These are phyloP conservation scores for Orchestes rusci DNA, from an alignment of 2,888 invertebrate genomes.

Conservation along the genomic window DNA sequence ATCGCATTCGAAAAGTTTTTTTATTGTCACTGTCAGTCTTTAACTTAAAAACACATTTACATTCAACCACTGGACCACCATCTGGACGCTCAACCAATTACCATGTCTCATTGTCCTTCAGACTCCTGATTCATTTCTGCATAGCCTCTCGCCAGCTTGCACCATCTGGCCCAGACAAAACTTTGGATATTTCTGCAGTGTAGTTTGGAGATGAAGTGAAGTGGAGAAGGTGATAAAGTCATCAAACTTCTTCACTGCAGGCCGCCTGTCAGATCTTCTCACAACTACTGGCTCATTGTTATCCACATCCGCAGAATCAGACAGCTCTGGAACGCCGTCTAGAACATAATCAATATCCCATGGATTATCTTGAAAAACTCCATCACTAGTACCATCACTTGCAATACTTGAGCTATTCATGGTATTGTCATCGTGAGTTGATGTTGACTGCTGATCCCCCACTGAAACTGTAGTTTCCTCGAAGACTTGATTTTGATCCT, in stretches of 20 bases:
- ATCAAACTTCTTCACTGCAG: slow-evolving; percentile 16
- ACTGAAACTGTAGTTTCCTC: slow-evolving; percentile 15
- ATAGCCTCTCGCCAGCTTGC: slow-evolving; percentile 29
- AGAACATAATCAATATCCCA: background rate
- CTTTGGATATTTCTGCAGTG: slow-evolving; percentile 27
- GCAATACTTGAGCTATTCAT: too few relatives aligned
- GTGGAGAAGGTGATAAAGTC: slow-evolving; percentile 15
- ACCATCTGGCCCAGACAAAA: slow-evolving; percentile 28
- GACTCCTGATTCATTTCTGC: slow-evolving; percentile 29
- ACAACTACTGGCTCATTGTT: slow-evolving; percentile 3
- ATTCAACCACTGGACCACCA: slow-evolving; percentile 24
- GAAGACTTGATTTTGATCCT: slow-evolving; percentile 6
- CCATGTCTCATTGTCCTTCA: slow-evolving; percentile 32
- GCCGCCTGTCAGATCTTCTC: slow-evolving; percentile 20
- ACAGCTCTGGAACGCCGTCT: too few relatives aligned
- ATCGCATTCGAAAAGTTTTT: slow-evolving; percentile 26
- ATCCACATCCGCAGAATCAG: background rate
- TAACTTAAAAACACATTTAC: slow-evolving; percentile 31
- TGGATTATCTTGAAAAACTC: too few relatives aligned
- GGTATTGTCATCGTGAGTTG: too few relatives aligned
- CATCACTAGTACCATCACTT: too few relatives aligned
- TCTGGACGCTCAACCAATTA: slow-evolving; percentile 25
- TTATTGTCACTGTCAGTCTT: slow-evolving; percentile 23
- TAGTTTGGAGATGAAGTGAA: too few relatives aligned
- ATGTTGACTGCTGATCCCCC: slow-evolving; percentile 5